Conservation (phyloP, 2,888 invertebrate genomes). For the Macrophya annulata region DNA sequence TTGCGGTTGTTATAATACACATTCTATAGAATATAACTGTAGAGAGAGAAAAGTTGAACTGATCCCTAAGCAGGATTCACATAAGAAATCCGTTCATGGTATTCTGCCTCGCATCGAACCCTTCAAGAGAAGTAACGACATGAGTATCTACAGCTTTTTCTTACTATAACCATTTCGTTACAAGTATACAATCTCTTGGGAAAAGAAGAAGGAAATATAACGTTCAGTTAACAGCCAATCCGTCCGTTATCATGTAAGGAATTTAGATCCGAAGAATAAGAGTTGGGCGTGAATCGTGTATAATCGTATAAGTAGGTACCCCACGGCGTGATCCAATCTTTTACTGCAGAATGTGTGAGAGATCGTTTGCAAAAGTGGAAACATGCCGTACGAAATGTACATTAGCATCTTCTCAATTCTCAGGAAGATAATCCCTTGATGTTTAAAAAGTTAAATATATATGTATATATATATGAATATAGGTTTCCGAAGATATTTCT, state of each 20-base stretch:
- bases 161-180: slow-evolving; percentile 10
- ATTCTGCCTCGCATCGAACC: slow-evolving; percentile 11
- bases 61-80: not conserved
- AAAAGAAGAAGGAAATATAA: not conserved
- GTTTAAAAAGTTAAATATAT: not conserved
- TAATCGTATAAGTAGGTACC: slow-evolving; percentile 29
- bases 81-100: slow-evolving; percentile 29
- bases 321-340: slow-evolving; percentile 11
- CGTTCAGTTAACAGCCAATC: not conserved
- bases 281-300: slow-evolving; percentile 14
- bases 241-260: not conserved
- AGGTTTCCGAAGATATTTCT: not conserved
- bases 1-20: not conserved
- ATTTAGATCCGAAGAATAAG: not conserved
- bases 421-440: not conserved
- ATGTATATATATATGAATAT: no score
- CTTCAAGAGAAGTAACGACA: slow-evolving; percentile 28
- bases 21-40: not conserved
- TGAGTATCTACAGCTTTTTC: slow-evolving; percentile 4
- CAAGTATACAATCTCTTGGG: not conserved
- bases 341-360: slow-evolving; percentile 9
- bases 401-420: not conserved
- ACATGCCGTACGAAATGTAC: not conserved
- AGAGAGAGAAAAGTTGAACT: slow-evolving; percentile 21
- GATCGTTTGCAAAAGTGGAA: not conserved